These are phyloP conservation scores for Drosophila buzzatii DNA, from an alignment of 2,888 invertebrate genomes.

Conservation along the genomic window DNA sequence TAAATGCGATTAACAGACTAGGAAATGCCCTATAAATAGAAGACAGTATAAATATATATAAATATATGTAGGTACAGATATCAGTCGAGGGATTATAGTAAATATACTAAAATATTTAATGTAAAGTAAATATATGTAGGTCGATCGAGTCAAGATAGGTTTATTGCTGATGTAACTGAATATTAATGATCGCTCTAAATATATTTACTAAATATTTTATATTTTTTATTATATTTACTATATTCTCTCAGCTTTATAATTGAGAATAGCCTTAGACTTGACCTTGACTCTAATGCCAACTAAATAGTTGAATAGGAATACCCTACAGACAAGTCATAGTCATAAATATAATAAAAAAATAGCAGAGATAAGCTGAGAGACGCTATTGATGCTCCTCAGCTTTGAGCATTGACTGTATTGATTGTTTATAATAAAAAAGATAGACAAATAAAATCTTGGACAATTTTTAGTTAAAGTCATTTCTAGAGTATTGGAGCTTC, in stretches of 20 bases:
- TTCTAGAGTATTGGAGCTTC: neutral
- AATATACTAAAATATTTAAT: neutral
- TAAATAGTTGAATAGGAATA: neutral
- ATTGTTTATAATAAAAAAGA: neutral
- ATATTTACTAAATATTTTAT: too few relatives aligned
- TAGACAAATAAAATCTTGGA: neutral
- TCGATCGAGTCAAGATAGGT: neutral
- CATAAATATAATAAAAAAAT: neutral
- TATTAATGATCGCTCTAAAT: too few relatives aligned
- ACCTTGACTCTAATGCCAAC: neutral
- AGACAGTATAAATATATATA: neutral
- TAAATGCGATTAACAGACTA: neutral
- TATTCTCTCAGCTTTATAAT: neutral
- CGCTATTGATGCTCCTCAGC: neutral
- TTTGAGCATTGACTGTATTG: neutral
- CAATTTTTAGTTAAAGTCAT: neutral
- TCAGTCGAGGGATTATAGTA: neutral
- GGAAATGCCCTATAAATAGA: neutral
- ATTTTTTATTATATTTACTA: too few relatives aligned
- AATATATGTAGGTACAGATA: neutral
- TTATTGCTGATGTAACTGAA: too few relatives aligned
- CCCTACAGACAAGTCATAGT: neutral
- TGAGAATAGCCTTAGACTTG: neutral
- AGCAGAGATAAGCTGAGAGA: neutral
- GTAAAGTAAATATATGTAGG: neutral